Evolutionary conservation across 1,140 invertebrate genomes (phyloP).

Genomic region (Maniola jurtina): DNA sequence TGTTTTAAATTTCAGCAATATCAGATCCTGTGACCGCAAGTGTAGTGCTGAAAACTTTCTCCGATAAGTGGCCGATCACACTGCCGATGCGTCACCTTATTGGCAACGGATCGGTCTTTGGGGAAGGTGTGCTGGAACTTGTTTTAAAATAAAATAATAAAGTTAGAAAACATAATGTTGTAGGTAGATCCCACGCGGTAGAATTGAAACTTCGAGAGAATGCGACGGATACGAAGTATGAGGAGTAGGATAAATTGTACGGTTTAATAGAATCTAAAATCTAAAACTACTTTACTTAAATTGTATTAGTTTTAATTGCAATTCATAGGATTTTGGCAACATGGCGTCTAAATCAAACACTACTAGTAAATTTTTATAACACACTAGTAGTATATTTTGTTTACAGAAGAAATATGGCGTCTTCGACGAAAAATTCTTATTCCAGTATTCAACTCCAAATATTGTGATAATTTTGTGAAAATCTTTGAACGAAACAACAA

Average conservation of each 20-base stretch:
- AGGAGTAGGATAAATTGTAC: too few relatives aligned
- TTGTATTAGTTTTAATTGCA: too few relatives aligned
- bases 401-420: constrained; percentile 43
- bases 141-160: too few relatives aligned
- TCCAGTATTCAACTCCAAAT: constrained; percentile 32
- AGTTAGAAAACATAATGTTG: too few relatives aligned
- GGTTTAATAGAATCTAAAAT: too few relatives aligned
- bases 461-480: constrained; percentile 33
- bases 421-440: constrained; percentile 38
- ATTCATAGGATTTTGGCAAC: too few relatives aligned
- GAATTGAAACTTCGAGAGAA: too few relatives aligned
- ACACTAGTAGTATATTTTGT: not conserved
- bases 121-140: constrained; percentile 29
- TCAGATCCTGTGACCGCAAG: constrained; percentile 34
- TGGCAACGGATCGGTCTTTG: constrained; percentile 39
- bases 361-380: too few relatives aligned
- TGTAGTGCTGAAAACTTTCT: constrained; percentile 27
- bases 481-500: constrained; percentile 36
- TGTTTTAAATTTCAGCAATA: constrained; percentile 29
- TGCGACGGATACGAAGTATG: too few relatives aligned
- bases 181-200: too few relatives aligned
- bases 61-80: constrained; percentile 35
- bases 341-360: too few relatives aligned
- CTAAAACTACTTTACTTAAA: too few relatives aligned
- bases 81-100: constrained; percentile 26